Conservation (phyloP, 2,113 vertebrate genomes). For the Catharus minimus region DNA sequence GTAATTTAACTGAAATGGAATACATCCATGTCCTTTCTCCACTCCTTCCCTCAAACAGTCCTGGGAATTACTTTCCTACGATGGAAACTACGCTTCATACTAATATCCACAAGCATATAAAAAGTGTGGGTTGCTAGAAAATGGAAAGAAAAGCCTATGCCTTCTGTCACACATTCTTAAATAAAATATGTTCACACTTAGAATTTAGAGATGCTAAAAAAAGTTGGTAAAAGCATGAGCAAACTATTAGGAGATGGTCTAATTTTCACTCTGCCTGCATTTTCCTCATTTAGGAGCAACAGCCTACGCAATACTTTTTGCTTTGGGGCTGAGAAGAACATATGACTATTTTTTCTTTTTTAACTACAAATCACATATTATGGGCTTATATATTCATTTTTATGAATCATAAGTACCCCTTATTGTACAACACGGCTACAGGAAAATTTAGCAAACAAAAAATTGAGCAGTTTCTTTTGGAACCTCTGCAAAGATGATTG, state of each 20-base stretch:
- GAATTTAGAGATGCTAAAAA: conserved; percentile 19
- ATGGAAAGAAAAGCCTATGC: conserved; percentile 4
- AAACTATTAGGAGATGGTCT: conserved; percentile 41
- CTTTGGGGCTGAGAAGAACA: not conserved
- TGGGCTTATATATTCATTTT: not conserved
- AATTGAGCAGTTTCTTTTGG: not conserved
- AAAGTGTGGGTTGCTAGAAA: conserved; percentile 22
- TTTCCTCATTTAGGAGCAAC: conserved; percentile 4
- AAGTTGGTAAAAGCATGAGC: not conserved
- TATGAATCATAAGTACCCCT: not conserved
- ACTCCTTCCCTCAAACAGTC: not conserved
- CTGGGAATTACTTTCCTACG: not conserved
- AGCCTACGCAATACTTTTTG: not conserved
- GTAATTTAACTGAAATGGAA: not conserved
- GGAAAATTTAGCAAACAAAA: not conserved
- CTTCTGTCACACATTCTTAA: conserved; percentile 42
- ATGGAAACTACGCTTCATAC: not conserved
- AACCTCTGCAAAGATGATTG: not conserved
- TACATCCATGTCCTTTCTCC: not conserved
- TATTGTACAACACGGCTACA: not conserved
- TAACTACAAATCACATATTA: not conserved
- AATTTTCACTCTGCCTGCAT: conserved; percentile 19
- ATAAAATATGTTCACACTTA: conserved; percentile 46
- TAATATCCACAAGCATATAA: not conserved
- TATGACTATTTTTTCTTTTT: not conserved